Conservation (phyloP, 1,140 invertebrate species). For the Chironomus tepperi region DNA sequence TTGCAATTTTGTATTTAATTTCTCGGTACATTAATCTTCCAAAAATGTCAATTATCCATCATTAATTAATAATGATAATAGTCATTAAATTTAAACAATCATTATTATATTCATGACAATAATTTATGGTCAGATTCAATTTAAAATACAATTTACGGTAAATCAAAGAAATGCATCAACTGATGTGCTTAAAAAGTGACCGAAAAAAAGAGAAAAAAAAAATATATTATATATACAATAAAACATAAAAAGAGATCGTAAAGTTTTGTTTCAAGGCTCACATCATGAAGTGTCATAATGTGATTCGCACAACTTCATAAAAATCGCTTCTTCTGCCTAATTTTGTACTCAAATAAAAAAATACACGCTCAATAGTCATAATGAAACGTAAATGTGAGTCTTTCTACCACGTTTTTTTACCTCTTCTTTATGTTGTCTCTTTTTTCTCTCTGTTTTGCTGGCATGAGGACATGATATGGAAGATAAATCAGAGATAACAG, state of each 20-base stretch:
- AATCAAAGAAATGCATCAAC: too few species aligned
- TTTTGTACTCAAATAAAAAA: neutral
- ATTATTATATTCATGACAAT: too few species aligned
- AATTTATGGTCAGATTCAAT: too few species aligned
- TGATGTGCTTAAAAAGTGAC: too few species aligned
- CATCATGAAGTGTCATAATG: conserved; percentile 12
- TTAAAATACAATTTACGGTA: too few species aligned
- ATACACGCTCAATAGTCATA: neutral
- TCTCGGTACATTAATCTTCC: too few species aligned
- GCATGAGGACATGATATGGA: neutral
- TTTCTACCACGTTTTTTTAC: neutral
- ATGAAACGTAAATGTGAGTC: neutral
- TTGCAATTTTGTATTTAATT: too few species aligned
- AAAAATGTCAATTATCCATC: too few species aligned
- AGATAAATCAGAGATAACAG: neutral
- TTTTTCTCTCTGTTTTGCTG: neutral
- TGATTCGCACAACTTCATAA: neutral
- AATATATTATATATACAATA: too few species aligned
- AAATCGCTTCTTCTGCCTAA: neutral
- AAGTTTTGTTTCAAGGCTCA: conserved; percentile 5
- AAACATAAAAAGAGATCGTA: neutral
- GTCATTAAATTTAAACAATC: too few species aligned
- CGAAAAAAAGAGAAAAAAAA: too few species aligned
- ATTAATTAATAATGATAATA: too few species aligned
- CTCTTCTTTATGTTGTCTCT: neutral